A percentile compares a stretch with the other conserved stretches of the same genome.
These are phyloP conservation scores for Drosophila borealis DNA, from an alignment of 2,888 invertebrate species.

Conservation along the genomic window DNA sequence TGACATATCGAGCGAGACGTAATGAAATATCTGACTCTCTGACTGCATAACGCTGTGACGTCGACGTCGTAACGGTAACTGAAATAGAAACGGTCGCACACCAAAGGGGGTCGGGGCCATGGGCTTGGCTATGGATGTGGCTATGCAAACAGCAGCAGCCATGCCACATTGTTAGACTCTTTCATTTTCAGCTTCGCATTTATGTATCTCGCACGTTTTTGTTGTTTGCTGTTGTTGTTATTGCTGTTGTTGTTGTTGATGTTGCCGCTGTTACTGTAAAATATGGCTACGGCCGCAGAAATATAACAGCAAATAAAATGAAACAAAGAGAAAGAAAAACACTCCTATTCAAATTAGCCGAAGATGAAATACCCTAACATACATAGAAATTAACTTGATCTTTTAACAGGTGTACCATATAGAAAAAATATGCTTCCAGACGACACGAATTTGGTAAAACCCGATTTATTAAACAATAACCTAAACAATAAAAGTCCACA, in stretches of 20 bases:
- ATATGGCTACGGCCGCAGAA: slow-evolving; percentile 71
- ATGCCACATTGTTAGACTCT: slow-evolving; percentile 75
- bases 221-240: slow-evolving; percentile 5
- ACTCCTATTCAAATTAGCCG: background rate
- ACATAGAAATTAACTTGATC: background rate
- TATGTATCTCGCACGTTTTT: slow-evolving; percentile 55
- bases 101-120: background rate
- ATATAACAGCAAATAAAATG: slow-evolving; percentile 71
- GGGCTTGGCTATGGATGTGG: slow-evolving; percentile 13
- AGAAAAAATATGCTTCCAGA: no score
- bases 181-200: slow-evolving; percentile 77
- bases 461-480: no score
- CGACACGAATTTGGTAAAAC: no score
- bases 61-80: slow-evolving; percentile 54
- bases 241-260: slow-evolving; percentile 28
- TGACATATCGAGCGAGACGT: slow-evolving; percentile 77
- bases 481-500: no score
- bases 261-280: slow-evolving; percentile 69
- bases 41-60: slow-evolving; percentile 68
- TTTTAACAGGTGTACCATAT: no score
- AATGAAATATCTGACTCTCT: slow-evolving; percentile 75
- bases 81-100: slow-evolving; percentile 40
- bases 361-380: slow-evolving; percentile 9
- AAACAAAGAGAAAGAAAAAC: slow-evolving; percentile 25
- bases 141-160: slow-evolving; percentile 56